Base-by-base conservation (phyloP, 2,113 vertebrate genomes). In the Tonatia bakeri region DNA sequence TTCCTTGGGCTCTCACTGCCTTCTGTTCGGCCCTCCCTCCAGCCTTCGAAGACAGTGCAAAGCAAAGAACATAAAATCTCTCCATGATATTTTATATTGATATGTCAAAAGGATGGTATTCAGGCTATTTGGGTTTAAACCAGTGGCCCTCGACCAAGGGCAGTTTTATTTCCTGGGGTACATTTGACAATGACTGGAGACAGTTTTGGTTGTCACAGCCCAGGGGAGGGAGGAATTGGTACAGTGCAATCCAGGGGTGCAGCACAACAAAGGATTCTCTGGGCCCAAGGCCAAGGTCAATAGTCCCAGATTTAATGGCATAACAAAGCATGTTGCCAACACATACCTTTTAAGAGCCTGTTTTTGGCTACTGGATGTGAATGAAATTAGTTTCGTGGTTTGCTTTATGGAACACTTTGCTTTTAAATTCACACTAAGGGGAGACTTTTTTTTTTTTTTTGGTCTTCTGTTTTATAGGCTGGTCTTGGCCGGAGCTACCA, bases 401-500 rank as follows among this genome's bases (percentile, higher is more conserved):
- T 69, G 73, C 50, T 79, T 75, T 52, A 59, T n/a, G 59, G 28
- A 56, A 14, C 12, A 67, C 9, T 69, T 76, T 75, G n/a, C 52
- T 69, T 90, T 26, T 72, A 56, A 69, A 54, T 38, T 77, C 72
- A 64, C 79, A 77, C 59, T 40, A 28, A 56, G 28, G 19, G 47
- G 64, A 54, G 36, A 86, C 15, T 69, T 15, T 85, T 38, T 83
- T 50, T 84, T 84, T 90, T 67, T 75, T 19, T 16, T 87, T 40
- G 83, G 40, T 85, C 13, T 65, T 88, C 38, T 96, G 0, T 95
- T 97, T 47, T 86, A 26, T 70, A 99, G 99, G 96, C 97, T 99
- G 54, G 98, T 99, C 11, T 99, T 99, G 4, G 99, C 99, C 7
- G 99, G 99, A 82, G 99, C 99, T 7, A 98, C 99, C 59, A 99